Evolutionary conservation across 2,113 vertebrate genomes (phyloP).

Genomic region (Henicopernis longicauda): DNA sequence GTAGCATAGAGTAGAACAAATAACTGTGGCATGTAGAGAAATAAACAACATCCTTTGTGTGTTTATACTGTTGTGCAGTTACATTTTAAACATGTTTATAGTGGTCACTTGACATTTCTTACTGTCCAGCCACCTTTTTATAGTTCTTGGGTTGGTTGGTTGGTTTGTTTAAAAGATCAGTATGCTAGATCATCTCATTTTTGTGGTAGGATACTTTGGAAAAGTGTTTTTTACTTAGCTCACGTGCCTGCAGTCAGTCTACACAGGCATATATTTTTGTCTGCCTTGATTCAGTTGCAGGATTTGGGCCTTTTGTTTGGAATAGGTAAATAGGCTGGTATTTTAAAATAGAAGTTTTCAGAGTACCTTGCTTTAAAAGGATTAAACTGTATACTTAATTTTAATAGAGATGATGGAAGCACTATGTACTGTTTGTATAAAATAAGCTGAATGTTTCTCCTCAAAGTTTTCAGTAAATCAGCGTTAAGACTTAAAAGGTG

Average conservation of each 20-base stretch:
- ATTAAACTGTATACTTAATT: not conserved
- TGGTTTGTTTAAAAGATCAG: not conserved
- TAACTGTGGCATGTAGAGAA: conserved; percentile 35
- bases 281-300: conserved; percentile 22
- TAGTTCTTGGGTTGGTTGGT: not conserved
- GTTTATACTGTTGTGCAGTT: not conserved
- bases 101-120: not conserved
- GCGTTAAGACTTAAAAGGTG: not conserved
- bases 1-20: conserved; percentile 14
- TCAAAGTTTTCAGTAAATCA: not conserved
- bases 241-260: not conserved
- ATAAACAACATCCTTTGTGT: not conserved
- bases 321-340: not conserved
- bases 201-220: not conserved
- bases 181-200: conserved; percentile 35
- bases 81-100: not conserved
- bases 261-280: not conserved
- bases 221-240: not conserved
- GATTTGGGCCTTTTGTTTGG: conserved; percentile 11
- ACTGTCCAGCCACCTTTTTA: not conserved
- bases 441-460: not conserved
- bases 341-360: conserved; percentile 9
- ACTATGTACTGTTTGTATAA: not conserved
- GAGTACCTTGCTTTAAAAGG: not conserved
- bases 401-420: not conserved